Percentiles rank a stretch among this genome's conserved stretches.
Evolutionary conservation across 2,888 invertebrate genomes (phyloP).

Genomic region (Lasioglossum marginatum): DNA sequence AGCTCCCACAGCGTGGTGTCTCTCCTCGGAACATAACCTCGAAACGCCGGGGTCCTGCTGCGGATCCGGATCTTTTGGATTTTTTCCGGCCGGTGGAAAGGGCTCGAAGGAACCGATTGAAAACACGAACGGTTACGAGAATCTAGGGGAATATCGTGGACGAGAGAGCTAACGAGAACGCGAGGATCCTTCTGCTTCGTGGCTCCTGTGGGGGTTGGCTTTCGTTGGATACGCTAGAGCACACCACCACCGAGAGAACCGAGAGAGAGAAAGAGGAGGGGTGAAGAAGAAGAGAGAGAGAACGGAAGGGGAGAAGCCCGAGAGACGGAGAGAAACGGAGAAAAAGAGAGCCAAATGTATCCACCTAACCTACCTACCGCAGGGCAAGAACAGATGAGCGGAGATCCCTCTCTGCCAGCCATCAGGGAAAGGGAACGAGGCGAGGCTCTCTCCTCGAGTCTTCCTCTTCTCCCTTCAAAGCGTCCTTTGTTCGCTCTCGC

Average conservation of each 20-base stretch:
- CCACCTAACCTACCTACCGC: conserved; percentile 73
- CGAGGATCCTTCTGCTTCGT: conserved; percentile 60
- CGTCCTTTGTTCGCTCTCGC: conserved; percentile 77
- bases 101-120: conserved; percentile 37
- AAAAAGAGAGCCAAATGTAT: conserved; percentile 64
- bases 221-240: conserved; percentile 57
- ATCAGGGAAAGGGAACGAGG: conserved; percentile 71
- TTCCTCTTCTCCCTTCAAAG: conserved; percentile 76
- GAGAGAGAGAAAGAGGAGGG: neutral
- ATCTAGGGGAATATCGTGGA: conserved; percentile 53
- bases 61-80: neutral
- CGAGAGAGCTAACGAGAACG: conserved; percentile 61
- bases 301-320: neutral
- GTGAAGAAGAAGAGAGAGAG: neutral
- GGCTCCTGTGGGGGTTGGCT: conserved; percentile 65
- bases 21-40: neutral
- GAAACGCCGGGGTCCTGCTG: neutral
- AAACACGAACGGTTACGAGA: conserved; percentile 53
- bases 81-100: neutral
- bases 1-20: neutral
- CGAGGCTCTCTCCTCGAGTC: conserved; percentile 69
- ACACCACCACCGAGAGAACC: conserved; percentile 35
- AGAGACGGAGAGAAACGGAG: conserved; percentile 24
- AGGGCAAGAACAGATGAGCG: conserved; percentile 76
- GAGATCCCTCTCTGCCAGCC: conserved; percentile 74